Conservation (phyloP, 2,797 vertebrate genomes). For the Sardinella longiceps region DNA sequence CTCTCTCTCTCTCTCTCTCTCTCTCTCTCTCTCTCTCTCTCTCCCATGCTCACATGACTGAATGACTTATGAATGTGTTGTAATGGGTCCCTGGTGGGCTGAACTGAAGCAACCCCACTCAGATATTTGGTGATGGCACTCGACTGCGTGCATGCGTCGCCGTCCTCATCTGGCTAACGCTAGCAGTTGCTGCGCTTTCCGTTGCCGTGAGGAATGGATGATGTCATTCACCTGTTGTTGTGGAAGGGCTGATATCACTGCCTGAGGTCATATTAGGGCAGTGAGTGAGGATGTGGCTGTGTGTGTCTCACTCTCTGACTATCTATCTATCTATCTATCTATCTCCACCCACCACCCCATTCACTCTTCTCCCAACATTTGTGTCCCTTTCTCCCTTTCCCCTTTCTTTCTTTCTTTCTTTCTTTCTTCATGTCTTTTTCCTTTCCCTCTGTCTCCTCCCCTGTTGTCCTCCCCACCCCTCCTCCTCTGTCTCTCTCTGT, state of each 20-base stretch:
- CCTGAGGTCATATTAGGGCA: conserved; percentile 23
- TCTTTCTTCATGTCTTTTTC: background rate
- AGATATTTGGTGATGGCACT: background rate
- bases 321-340: conserved; percentile 6
- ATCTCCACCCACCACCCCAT: background rate
- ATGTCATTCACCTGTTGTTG: conserved; percentile 28
- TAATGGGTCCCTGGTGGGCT: background rate
- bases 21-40: background rate
- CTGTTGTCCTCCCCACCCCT: no score
- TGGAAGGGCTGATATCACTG: conserved; percentile 45
- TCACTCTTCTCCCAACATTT: background rate
- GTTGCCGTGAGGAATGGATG: background rate
- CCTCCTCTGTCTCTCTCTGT: background rate
- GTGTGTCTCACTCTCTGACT: conserved; percentile 3
- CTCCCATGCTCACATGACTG: background rate
- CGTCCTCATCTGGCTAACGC: background rate
- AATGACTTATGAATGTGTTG: background rate
- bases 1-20: background rate
- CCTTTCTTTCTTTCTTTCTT: background rate
- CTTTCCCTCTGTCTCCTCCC: background rate
- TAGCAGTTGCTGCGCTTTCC: conserved; percentile 8
- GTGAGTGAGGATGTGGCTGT: conserved; percentile 30
- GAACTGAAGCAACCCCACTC: conserved; percentile 3
- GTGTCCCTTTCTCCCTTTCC: background rate
- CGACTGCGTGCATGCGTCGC: background rate